Evolutionary conservation across 2,113 vertebrate species (phyloP).

Genomic region (Hippopotamus amphibius): DNA sequence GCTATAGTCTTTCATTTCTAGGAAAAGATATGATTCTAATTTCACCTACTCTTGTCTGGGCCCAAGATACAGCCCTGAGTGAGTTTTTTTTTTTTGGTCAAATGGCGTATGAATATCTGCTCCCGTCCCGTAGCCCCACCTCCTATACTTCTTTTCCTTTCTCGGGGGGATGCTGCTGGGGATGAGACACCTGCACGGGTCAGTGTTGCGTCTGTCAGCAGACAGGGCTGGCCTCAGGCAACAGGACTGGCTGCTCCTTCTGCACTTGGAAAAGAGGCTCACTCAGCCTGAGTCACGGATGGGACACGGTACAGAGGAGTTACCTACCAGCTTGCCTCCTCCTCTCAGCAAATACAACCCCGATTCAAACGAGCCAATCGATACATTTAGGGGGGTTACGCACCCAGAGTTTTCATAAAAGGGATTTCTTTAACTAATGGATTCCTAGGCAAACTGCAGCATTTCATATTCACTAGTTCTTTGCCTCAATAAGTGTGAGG

Average conservation of each 20-base stretch:
- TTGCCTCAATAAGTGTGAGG: background rate
- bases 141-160: background rate
- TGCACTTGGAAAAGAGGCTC: background rate
- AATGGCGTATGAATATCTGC: background rate
- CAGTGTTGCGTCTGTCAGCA: background rate
- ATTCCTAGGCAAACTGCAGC: background rate
- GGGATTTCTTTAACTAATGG: background rate
- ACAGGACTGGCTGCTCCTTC: background rate
- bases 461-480: background rate
- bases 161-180: rapidly evolving
- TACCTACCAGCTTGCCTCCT: background rate
- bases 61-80: background rate
- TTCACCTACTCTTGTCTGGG: background rate
- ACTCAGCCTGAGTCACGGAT: background rate
- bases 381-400: background rate
- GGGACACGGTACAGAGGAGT: background rate
- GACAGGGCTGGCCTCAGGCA: background rate
- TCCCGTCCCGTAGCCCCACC: background rate
- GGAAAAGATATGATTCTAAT: background rate
- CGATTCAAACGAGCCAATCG: background rate
- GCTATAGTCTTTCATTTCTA: background rate
- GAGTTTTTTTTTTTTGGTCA: background rate
- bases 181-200: rapidly evolving
- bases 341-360: background rate
- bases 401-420: background rate